Evolutionary conservation across 2,797 vertebrate species (phyloP).

Genomic region (Hemibagrus guttatus): DNA sequence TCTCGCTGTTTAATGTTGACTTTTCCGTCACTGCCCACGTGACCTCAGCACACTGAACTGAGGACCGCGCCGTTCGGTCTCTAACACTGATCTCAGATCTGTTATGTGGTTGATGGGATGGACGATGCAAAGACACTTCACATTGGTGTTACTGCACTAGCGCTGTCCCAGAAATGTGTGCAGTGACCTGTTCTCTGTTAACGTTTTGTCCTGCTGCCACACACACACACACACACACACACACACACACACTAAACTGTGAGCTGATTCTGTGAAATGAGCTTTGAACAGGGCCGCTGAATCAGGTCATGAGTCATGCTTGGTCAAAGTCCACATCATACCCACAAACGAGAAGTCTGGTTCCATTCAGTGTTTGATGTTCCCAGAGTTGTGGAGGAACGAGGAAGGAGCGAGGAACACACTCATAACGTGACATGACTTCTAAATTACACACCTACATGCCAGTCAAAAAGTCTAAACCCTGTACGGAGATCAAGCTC

Average conservation of each 20-base stretch:
- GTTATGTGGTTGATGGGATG: not conserved
- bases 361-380: slow-evolving; percentile 23
- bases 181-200: not conserved
- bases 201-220: not conserved
- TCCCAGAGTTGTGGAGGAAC: not conserved
- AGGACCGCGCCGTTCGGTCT: not conserved
- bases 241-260: slow-evolving; percentile 9
- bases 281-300: slow-evolving; percentile 28
- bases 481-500: slow-evolving; percentile 25
- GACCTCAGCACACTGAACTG: slow-evolving; percentile 4
- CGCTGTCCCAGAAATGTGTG: not conserved
- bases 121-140: not conserved
- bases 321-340: slow-evolving; percentile 29
- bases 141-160: not conserved
- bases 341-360: slow-evolving; percentile 22
- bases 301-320: slow-evolving; percentile 32
- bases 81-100: slow-evolving; percentile 3
- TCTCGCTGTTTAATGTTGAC: slow-evolving; percentile 44
- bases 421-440: not conserved
- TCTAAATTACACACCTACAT: slow-evolving; percentile 33
- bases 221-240: slow-evolving; percentile 22
- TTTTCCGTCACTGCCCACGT: slow-evolving; percentile 35
- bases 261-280: slow-evolving; percentile 7
- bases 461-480: slow-evolving; percentile 28
- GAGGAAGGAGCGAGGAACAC: not conserved